Percentiles rank a stretch among this genome's conserved stretches.
phyloP scores from a whole-genome alignment of 2,797 vertebrate genomes.

The Sebastes cheni region DNA sequence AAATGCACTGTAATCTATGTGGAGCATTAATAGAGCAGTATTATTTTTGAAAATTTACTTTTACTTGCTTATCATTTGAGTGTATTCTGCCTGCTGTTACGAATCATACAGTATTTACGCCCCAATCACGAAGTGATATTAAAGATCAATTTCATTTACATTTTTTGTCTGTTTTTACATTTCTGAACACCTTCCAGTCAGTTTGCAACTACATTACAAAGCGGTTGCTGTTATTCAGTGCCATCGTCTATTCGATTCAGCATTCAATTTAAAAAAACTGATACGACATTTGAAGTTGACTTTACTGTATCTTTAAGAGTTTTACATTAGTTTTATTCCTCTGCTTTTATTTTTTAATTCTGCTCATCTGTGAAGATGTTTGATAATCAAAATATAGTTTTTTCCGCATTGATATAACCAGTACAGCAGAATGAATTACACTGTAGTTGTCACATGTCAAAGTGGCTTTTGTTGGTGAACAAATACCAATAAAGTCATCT shows the following conservation, averaged over 20 bases:
- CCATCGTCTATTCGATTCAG: not conserved
- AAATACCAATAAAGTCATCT: constrained; percentile 26
- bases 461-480: constrained; percentile 30
- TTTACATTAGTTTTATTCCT: not conserved
- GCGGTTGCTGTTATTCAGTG: not conserved
- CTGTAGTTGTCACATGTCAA: constrained; percentile 10
- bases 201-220: not conserved
- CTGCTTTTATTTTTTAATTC: not conserved
- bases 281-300: not conserved
- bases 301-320: not conserved
- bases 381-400: constrained; percentile 8
- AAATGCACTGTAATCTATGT: constrained; percentile 43
- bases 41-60: constrained; percentile 45
- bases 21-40: constrained; percentile 50
- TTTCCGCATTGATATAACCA: constrained; percentile 4
- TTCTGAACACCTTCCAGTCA: not conserved
- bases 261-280: not conserved
- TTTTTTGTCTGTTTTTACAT: constrained; percentile 28
- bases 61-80: constrained; percentile 33
- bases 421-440: constrained; percentile 5
- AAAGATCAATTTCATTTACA: constrained; percentile 36
- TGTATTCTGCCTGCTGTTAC: constrained; percentile 39
- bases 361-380: constrained; percentile 11
- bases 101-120: constrained; percentile 59
- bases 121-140: constrained; percentile 34